Evolutionary conservation across 2,113 vertebrate species (phyloP).

Genomic region (Chlorodrepanis virens): DNA sequence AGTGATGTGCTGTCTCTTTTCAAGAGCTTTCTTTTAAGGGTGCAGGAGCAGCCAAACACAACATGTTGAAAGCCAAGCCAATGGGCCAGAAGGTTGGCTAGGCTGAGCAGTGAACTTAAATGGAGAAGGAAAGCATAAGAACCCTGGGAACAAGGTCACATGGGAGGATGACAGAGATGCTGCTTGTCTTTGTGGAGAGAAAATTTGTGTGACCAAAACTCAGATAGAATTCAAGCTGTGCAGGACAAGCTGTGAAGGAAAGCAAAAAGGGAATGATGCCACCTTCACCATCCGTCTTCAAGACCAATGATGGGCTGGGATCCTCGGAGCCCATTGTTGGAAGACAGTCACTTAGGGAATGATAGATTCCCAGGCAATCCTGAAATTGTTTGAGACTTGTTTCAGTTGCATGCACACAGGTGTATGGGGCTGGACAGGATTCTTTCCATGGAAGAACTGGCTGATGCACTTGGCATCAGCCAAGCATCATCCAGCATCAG

Average conservation of each 20-base stretch:
- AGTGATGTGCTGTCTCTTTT: not conserved
- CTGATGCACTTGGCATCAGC: not conserved
- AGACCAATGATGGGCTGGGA: not conserved
- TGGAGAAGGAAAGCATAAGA: not conserved
- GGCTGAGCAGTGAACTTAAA: not conserved
- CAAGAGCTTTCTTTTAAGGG: not conserved
- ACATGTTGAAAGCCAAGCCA: not conserved
- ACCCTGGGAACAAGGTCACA: not conserved
- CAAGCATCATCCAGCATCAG: too few relatives aligned
- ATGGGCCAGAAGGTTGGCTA: not conserved
- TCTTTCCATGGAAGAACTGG: not conserved
- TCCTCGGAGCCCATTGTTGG: accelerated
- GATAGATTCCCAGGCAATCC: not conserved
- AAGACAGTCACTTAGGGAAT: not conserved
- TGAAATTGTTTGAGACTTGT: not conserved
- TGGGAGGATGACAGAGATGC: not conserved
- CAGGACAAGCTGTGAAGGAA: not conserved
- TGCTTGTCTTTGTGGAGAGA: not conserved
- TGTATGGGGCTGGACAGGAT: not conserved
- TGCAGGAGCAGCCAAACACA: not conserved
- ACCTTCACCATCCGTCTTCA: not conserved
- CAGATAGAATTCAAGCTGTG: not conserved
- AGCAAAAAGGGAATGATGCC: not conserved
- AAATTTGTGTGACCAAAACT: not conserved
- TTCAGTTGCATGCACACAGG: not conserved